phyloP scores from a whole-genome alignment of 2,113 vertebrate species.

The Colinus virginianus region DNA sequence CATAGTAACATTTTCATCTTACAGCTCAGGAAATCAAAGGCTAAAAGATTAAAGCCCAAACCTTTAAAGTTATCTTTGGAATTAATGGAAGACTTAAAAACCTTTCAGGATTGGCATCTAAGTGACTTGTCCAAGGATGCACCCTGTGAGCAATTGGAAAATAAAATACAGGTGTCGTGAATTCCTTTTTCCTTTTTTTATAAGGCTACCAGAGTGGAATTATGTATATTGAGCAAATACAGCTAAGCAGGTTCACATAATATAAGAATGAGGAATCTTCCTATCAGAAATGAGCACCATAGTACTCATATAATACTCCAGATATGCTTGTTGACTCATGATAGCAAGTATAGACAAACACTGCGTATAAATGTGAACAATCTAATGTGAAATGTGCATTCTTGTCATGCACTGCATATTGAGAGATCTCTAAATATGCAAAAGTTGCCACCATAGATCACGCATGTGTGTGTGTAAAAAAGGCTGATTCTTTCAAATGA shows the following conservation, averaged over 20 bases:
- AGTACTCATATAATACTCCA: background rate
- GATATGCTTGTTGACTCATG: background rate
- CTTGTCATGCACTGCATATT: background rate
- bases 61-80: constrained; percentile 2
- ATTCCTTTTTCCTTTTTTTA: background rate
- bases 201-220: background rate
- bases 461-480: background rate
- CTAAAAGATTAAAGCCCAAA: constrained; percentile 41
- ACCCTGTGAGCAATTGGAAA: background rate
- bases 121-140: background rate
- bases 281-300: background rate
- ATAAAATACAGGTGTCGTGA: background rate
- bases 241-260: background rate
- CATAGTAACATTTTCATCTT: constrained; percentile 2
- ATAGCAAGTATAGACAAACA: background rate
- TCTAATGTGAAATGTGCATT: background rate
- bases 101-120: constrained; percentile 11
- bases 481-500: background rate
- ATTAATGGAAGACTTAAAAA: constrained; percentile 29
- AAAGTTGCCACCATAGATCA: background rate
- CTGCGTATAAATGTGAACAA: background rate
- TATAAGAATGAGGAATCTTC: background rate
- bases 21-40: constrained; percentile 29
- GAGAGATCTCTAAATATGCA: background rate
- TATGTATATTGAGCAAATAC: background rate